Percentiles rank a stretch among this genome's conserved stretches.
phyloP scores from a whole-genome alignment of 2,113 vertebrate genomes.

The Tachycineta bicolor region DNA sequence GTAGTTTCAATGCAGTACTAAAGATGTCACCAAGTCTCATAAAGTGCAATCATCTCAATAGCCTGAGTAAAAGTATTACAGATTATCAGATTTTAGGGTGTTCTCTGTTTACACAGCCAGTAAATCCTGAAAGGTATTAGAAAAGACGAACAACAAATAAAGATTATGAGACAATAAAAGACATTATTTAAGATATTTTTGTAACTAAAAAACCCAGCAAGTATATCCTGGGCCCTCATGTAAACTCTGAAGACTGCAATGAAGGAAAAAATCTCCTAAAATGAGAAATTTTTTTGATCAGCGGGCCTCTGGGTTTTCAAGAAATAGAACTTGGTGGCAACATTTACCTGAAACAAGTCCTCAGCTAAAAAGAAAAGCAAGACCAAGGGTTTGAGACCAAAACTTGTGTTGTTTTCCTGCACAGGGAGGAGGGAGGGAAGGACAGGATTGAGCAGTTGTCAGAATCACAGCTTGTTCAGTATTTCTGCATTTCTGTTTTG shows the following conservation, averaged over 20 bases:
- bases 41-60: neutral
- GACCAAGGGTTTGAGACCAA: neutral
- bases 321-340: neutral
- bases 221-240: neutral
- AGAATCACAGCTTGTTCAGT: neutral
- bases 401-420: neutral
- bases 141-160: neutral
- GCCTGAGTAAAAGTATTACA: neutral
- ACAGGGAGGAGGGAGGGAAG: neutral
- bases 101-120: neutral
- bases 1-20: neutral
- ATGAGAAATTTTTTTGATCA: neutral
- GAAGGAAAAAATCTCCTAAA: neutral
- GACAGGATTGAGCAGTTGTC: neutral
- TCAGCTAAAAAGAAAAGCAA: neutral
- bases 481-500: slow-evolving; percentile 18
- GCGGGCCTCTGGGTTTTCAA: neutral
- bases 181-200: neutral
- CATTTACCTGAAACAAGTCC: neutral
- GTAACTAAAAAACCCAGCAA: neutral
- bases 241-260: neutral
- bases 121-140: neutral
- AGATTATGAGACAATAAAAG: neutral
- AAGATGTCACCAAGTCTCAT: neutral
- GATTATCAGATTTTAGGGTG: slow-evolving; percentile 3